Conservation (phyloP, 2,888 invertebrate genomes). For the Drosophila peninsularis region DNA sequence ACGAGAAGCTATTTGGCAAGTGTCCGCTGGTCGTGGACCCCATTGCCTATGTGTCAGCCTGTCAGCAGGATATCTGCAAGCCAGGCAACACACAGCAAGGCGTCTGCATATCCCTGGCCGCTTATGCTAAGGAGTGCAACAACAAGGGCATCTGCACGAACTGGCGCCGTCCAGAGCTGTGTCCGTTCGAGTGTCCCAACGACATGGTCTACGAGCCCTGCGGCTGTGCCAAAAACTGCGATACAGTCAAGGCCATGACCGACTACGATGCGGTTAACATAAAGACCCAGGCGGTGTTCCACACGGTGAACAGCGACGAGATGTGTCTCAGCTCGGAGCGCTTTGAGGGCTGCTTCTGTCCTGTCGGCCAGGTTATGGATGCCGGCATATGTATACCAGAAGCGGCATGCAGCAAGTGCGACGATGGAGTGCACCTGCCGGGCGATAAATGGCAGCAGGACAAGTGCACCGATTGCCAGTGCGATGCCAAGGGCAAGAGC, state of each 20-base stretch:
- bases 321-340: constrained; percentile 85
- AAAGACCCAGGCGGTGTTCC: constrained; percentile 71
- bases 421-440: constrained; percentile 88
- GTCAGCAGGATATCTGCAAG: constrained; percentile 89
- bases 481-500: constrained; percentile 86
- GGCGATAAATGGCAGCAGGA: constrained; percentile 89
- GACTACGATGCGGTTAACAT: constrained; percentile 81
- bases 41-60: constrained; percentile 88
- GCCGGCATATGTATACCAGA: constrained; percentile 90
- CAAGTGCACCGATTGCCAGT: constrained; percentile 90
- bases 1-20: constrained; percentile 87
- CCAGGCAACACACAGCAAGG: constrained; percentile 86
- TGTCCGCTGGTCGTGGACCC: constrained; percentile 91
- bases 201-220: constrained; percentile 82
- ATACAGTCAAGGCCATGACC: constrained; percentile 71
- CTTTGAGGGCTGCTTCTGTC: constrained; percentile 94
- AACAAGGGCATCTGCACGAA: constrained; percentile 89
- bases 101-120: constrained; percentile 88
- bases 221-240: constrained; percentile 84
- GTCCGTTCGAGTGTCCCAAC: constrained; percentile 87
- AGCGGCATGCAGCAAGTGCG: constrained; percentile 89
- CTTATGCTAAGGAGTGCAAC: constrained; percentile 90
- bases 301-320: constrained; percentile 72
- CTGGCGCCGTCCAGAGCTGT: constrained; percentile 88
- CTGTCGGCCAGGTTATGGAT: constrained; percentile 89